Evolutionary conservation across 2,113 vertebrate genomes (phyloP).

Genomic region (Oophaga pumilio): DNA sequence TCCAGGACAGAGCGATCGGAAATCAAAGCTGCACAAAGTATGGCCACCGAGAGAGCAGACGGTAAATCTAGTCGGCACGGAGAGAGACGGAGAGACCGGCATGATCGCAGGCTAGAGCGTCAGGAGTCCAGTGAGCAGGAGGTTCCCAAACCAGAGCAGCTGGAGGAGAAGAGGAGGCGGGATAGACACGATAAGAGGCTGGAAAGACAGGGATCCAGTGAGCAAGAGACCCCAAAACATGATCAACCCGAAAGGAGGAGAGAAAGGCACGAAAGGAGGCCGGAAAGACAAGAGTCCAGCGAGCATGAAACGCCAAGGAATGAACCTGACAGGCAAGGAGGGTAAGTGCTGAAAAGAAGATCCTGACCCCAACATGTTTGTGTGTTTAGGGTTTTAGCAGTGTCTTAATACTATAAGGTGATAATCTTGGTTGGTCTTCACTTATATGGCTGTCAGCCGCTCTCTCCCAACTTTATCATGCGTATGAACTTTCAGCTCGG

Average conservation of each 20-base stretch:
- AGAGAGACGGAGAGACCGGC: conserved; percentile 79
- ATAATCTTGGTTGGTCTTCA: no score
- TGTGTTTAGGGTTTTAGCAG: no score
- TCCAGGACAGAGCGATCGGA: conserved; percentile 61
- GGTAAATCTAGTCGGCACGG: conserved; percentile 75
- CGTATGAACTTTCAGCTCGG: no score
- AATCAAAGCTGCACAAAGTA: conserved; percentile 71
- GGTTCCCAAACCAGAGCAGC: conserved; percentile 70
- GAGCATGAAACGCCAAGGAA: conserved; percentile 29
- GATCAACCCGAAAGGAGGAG: conserved; percentile 75
- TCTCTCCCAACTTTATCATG: no score
- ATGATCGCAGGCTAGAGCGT: conserved; percentile 75
- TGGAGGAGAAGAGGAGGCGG: conserved; percentile 68
- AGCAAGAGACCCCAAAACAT: conserved; percentile 42
- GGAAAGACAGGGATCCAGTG: conserved; percentile 66
- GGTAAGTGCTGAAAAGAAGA: not conserved
- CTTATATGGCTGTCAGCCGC: no score
- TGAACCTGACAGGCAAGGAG: conserved; percentile 74
- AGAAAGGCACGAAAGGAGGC: conserved; percentile 43
- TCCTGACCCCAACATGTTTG: not conserved
- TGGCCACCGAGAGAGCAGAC: conserved; percentile 68
- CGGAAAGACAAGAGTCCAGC: conserved; percentile 64
- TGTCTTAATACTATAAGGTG: no score
- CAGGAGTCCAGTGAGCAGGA: conserved; percentile 91
- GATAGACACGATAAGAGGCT: conserved; percentile 46